These are phyloP conservation scores for Amphiprion ocellaris DNA, from an alignment of 2,113 vertebrate genomes.

Conservation along the genomic window DNA sequence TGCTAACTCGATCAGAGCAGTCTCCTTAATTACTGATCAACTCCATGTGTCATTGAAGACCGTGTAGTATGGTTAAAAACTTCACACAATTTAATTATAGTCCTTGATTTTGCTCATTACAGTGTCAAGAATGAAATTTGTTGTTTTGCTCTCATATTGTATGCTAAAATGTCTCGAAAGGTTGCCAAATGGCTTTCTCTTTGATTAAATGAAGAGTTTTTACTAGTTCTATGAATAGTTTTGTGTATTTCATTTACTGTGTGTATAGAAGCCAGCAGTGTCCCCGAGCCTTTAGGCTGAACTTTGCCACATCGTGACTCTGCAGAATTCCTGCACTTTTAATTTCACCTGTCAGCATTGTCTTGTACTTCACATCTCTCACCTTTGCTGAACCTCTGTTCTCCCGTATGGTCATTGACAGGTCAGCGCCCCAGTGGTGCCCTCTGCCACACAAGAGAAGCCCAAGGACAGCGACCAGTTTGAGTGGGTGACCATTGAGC, in stretches of 20 bases:
- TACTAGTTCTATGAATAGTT: not conserved
- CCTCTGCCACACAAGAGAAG: constrained; percentile 94
- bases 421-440: constrained; percentile 96
- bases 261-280: not conserved
- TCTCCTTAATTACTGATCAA: too few relatives aligned
- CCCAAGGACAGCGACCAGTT: constrained; percentile 99
- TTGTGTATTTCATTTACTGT: not conserved
- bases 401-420: constrained; percentile 60
- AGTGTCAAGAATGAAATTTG: not conserved
- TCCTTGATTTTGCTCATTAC: not conserved
- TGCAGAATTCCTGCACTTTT: constrained; percentile 6
- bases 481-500: constrained; percentile 99
- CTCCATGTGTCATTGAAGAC: too few relatives aligned
- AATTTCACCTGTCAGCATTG: constrained; percentile 23
- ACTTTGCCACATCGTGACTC: constrained; percentile 6
- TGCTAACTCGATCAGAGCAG: too few relatives aligned
- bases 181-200: not conserved
- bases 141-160: not conserved
- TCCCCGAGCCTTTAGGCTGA: not conserved
- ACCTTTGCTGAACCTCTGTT: not conserved
- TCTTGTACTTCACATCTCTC: not conserved
- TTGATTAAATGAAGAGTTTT: not conserved
- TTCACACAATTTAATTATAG: not conserved
- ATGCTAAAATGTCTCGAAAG: not conserved
- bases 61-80: not conserved